Evolutionary conservation across 2,797 vertebrate species (phyloP).

Genomic region (Pseudochaenichthys georgianus): DNA sequence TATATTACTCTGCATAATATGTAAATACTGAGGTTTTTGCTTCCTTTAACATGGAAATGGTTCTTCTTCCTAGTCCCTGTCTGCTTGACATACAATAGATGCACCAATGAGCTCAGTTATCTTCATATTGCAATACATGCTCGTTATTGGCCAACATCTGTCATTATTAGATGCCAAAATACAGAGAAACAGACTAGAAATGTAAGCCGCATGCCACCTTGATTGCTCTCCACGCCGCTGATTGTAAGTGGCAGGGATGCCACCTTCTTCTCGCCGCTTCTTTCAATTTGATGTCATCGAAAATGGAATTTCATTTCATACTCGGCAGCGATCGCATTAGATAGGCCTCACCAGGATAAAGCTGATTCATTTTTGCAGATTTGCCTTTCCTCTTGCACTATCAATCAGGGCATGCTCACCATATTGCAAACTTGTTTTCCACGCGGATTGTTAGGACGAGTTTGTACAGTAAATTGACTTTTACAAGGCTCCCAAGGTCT

Average conservation of each 20-base stretch:
- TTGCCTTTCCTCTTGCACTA: conserved; percentile 65
- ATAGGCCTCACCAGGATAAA: conserved; percentile 70
- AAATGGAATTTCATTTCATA: conserved; percentile 76
- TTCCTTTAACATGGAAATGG: conserved; percentile 1
- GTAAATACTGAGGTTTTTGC: conserved; percentile 30
- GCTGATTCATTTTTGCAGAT: conserved; percentile 73
- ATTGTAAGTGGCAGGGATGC: conserved; percentile 79
- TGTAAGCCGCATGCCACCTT: conserved; percentile 64
- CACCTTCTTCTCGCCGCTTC: conserved; percentile 70
- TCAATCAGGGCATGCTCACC: conserved; percentile 53
- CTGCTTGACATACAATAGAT: conserved; percentile 1
- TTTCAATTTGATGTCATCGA: conserved; percentile 77
- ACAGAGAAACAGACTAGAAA: conserved; percentile 37
- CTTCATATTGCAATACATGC: conserved; percentile 38
- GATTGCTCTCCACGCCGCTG: conserved; percentile 77
- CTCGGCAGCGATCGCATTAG: conserved; percentile 71
- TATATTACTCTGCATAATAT: conserved; percentile 51
- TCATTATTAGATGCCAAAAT: conserved; percentile 61
- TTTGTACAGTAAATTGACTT: conserved; percentile 76
- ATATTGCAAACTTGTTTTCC: conserved; percentile 54
- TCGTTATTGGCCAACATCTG: conserved; percentile 57
- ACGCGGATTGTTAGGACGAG: conserved; percentile 46
- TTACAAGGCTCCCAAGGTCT: conserved; percentile 74
- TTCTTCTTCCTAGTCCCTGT: conserved; percentile 2
- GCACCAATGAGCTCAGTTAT: conserved; percentile 12